Percentiles rank a stretch among this genome's conserved stretches.
Conservation (phyloP, 2,797 vertebrate genomes). For the Nyctibius grandis region DNA sequence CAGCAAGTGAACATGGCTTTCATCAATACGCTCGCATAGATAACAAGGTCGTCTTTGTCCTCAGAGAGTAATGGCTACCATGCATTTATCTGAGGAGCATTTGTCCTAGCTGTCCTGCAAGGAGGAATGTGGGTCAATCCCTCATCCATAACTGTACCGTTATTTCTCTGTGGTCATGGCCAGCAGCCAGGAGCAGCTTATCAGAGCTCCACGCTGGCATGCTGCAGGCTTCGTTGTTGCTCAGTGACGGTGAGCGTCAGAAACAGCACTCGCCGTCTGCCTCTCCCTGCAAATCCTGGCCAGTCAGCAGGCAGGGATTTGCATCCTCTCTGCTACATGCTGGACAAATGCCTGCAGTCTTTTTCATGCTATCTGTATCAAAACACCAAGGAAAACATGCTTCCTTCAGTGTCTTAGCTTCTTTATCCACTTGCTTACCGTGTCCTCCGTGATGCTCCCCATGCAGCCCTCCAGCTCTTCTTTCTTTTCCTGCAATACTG, state of each 20-base stretch:
- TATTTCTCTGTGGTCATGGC: not conserved
- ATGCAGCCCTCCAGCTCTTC: not conserved
- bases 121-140: slow-evolving; percentile 50
- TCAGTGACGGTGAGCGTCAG: not conserved
- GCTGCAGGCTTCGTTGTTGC: not conserved
- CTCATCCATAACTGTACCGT: not conserved
- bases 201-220: not conserved
- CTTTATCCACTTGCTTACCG: not conserved
- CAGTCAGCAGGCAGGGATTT: not conserved
- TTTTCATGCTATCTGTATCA: not conserved
- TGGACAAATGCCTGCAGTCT: not conserved
- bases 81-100: not conserved
- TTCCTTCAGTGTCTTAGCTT: not conserved
- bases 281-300: not conserved
- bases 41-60: slow-evolving; percentile 23
- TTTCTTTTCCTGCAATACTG: not conserved
- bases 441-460: not conserved
- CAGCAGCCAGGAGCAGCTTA: slow-evolving; percentile 15
- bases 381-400: not conserved
- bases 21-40: not conserved
- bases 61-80: not conserved
- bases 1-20: not conserved
- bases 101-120: slow-evolving; percentile 10
- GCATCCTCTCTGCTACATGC: not conserved
- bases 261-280: not conserved